Percentiles rank a stretch among this genome's conserved stretches.
These are phyloP conservation scores for Homarus americanus DNA, from an alignment of 1,140 invertebrate genomes.

Conservation along the genomic window DNA sequence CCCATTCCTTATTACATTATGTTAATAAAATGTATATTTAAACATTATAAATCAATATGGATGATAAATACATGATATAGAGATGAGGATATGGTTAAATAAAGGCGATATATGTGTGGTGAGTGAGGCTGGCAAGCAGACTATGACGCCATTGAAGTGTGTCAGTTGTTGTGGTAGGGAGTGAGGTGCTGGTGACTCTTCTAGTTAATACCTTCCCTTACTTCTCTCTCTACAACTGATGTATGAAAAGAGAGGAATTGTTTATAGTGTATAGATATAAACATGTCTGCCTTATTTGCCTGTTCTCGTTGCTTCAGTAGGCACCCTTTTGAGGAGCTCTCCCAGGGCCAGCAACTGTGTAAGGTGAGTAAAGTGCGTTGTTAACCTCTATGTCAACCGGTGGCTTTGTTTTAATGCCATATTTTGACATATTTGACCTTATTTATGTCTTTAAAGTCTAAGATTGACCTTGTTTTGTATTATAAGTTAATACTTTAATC, in stretches of 20 bases:
- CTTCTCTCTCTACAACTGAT: neutral
- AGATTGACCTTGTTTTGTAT: too few relatives aligned
- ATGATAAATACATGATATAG: neutral
- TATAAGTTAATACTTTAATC: too few relatives aligned
- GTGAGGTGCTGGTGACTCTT: neutral
- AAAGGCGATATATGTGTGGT: neutral
- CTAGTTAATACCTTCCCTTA: neutral
- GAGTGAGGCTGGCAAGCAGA: neutral
- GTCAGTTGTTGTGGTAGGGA: conserved; percentile 30
- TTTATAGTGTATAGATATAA: conserved; percentile 9
- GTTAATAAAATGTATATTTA: too few relatives aligned
- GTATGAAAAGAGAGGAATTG: neutral
- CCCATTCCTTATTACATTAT: too few relatives aligned
- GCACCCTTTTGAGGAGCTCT: conserved; percentile 97
- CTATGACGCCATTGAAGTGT: neutral
- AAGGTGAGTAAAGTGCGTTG: conserved; percentile 84
- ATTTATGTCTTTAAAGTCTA: too few relatives aligned
- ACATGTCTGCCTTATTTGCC: conserved; percentile 86
- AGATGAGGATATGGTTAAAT: neutral
- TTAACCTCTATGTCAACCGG: too few relatives aligned
- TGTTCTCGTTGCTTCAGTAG: conserved; percentile 96
- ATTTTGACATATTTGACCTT: too few relatives aligned
- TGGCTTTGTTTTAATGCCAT: too few relatives aligned
- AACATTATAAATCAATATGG: too few relatives aligned
- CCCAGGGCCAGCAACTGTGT: conserved; percentile 95